Percentiles rank a stretch among this genome's conserved stretches.
phyloP scores from a whole-genome alignment of 2,113 vertebrate genomes.

The Thunnus thynnus region DNA sequence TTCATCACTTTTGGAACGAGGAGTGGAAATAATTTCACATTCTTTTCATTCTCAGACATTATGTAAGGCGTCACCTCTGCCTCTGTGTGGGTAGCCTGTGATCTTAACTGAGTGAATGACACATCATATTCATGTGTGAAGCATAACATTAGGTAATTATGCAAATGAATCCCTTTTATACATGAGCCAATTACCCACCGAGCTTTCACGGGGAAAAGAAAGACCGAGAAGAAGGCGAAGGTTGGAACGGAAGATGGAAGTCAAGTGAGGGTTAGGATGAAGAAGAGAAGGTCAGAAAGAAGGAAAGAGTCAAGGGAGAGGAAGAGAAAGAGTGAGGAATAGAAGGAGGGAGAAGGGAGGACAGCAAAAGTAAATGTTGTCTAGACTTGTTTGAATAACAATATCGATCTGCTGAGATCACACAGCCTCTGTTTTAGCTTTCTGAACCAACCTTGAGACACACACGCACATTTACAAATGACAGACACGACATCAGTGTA shows the following conservation, averaged over 20 bases:
- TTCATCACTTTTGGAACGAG: constrained; percentile 22
- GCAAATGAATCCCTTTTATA: constrained; percentile 37
- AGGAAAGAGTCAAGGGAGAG: not conserved
- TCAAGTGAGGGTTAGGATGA: not conserved
- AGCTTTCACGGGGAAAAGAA: constrained; percentile 14
- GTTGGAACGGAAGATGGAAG: not conserved
- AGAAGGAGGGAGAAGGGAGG: too few species aligned
- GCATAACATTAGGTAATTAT: constrained; percentile 52
- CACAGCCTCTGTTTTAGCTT: constrained; percentile 18
- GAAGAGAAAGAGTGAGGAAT: not conserved
- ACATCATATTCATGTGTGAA: not conserved
- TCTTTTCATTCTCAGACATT: not conserved
- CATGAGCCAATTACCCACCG: constrained; percentile 44
- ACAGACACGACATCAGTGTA: constrained; percentile 23
- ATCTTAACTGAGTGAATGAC: constrained; percentile 19
- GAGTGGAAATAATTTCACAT: not conserved
- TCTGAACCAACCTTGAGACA: constrained; percentile 18
- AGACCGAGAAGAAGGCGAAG: not conserved
- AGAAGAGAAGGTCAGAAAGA: not conserved
- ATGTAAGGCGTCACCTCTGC: constrained; percentile 5
- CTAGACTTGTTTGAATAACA: constrained; percentile 41
- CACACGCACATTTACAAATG: constrained; percentile 11
- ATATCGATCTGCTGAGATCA: constrained; percentile 53
- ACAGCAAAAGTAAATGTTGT: too few species aligned
- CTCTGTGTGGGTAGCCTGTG: constrained; percentile 12